phyloP scores from a whole-genome alignment of 2,113 vertebrate species.

The Danionella cerebrum region DNA sequence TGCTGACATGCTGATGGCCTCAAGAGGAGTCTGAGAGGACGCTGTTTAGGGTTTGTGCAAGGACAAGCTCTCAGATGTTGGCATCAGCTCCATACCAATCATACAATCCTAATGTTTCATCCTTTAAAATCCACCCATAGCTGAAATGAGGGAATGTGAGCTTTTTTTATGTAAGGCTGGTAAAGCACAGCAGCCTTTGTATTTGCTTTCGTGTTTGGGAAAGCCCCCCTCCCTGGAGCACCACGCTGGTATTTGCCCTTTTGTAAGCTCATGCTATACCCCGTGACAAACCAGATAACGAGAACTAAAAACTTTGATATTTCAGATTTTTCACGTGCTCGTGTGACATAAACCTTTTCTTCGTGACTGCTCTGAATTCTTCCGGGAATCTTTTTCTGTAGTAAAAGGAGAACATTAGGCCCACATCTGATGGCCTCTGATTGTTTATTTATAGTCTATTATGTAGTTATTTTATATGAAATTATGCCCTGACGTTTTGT shows the following conservation, averaged over 20 bases:
- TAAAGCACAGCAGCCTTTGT: conserved; percentile 20
- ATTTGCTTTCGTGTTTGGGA: neutral
- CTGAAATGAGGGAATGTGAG: conserved; percentile 6
- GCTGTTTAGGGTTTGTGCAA: neutral
- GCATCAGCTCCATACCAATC: neutral
- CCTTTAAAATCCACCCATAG: neutral
- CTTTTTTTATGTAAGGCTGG: too few relatives aligned
- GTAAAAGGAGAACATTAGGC: conserved; percentile 32
- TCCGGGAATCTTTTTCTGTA: conserved; percentile 47
- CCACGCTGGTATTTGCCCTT: neutral
- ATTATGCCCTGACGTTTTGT: too few relatives aligned
- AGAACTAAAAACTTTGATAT: neutral
- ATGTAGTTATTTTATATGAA: too few relatives aligned
- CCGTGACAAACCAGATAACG: neutral
- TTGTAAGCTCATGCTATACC: neutral
- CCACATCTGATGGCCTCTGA: too few relatives aligned
- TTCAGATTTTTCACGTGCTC: neutral
- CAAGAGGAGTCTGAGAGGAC: neutral
- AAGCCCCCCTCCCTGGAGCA: neutral
- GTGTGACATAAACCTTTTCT: neutral
- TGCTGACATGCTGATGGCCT: conserved; percentile 17
- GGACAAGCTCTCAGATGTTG: neutral
- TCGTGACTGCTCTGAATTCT: conserved; percentile 36
- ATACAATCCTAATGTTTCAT: neutral
- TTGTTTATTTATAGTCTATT: too few relatives aligned